Evolutionary conservation across 1,140 invertebrate species (phyloP).

Genomic region (Drosophila lacertosa): DNA sequence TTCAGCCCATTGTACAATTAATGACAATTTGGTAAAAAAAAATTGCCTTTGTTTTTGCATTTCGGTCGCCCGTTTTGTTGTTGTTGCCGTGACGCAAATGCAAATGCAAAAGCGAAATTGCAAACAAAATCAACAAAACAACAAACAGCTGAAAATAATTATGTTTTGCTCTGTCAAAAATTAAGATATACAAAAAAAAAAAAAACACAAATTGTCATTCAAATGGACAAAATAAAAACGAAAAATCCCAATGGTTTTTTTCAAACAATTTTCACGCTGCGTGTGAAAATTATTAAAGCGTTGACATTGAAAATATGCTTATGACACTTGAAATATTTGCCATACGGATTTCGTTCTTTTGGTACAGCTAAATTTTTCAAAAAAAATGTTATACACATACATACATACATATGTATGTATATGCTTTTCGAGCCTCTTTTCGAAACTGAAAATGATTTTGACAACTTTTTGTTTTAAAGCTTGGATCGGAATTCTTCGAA

Average conservation of each 20-base stretch:
- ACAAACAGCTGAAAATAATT: slow-evolving; percentile 29
- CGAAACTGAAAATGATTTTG: too few relatives aligned
- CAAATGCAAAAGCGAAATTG: slow-evolving; percentile 28
- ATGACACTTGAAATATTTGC: slow-evolving; percentile 6
- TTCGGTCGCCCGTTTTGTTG: not conserved
- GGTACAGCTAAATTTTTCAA: too few relatives aligned
- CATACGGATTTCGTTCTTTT: too few relatives aligned
- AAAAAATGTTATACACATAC: not conserved
- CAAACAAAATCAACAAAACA: slow-evolving; percentile 21
- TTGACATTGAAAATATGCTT: slow-evolving; percentile 46
- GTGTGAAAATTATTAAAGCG: slow-evolving; percentile 37
- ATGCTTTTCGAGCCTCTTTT: too few relatives aligned
- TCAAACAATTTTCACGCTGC: too few relatives aligned
- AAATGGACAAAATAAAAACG: slow-evolving; percentile 8
- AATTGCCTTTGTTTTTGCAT: slow-evolving; percentile 11
- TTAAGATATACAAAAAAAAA: slow-evolving; percentile 17
- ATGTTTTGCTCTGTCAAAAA: slow-evolving; percentile 12
- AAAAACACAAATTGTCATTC: slow-evolving; percentile 38
- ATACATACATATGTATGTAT: not conserved
- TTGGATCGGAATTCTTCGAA: too few relatives aligned
- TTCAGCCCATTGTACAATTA: slow-evolving; percentile 22
- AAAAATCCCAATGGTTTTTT: not conserved
- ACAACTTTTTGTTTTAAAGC: too few relatives aligned
- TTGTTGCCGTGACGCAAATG: slow-evolving; percentile 33
- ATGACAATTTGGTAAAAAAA: slow-evolving; percentile 20